Conservation (phyloP, 2,113 vertebrate genomes). For the Rousettus leschenaultii region DNA sequence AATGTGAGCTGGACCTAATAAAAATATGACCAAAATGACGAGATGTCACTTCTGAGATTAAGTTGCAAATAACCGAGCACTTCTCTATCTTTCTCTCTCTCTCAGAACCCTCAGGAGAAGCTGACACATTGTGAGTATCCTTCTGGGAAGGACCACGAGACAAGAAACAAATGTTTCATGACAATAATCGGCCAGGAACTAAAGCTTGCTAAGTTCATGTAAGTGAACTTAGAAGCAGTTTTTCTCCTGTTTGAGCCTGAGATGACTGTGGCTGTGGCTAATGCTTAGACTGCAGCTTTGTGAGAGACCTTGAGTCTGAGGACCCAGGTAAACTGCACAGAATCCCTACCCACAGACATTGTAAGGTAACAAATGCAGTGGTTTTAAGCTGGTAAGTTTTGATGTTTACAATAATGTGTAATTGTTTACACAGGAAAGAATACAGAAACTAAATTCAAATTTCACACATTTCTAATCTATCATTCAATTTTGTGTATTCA, state of each 20-base stretch:
- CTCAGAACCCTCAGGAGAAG: not conserved
- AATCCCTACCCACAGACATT: not conserved
- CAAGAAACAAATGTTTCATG: not conserved
- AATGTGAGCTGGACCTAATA: not conserved
- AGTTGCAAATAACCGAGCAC: not conserved
- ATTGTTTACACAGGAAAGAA: not conserved
- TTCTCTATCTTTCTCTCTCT: not conserved
- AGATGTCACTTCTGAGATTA: not conserved
- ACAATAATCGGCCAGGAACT: not conserved
- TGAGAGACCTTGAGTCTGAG: not conserved
- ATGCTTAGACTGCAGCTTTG: not conserved
- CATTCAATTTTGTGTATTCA: not conserved
- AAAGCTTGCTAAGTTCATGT: not conserved
- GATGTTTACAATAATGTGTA: not conserved
- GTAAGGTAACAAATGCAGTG: not conserved
- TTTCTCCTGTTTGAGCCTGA: not conserved
- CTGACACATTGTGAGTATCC: not conserved
- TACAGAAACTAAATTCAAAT: not conserved
- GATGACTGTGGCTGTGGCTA: not conserved
- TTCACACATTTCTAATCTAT: not conserved
- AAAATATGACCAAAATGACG: not conserved
- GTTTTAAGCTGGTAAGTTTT: not conserved
- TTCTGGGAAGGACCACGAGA: not conserved
- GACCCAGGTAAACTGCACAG: not conserved
- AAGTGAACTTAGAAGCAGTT: not conserved